Evolutionary conservation across 2,113 vertebrate species (phyloP), one percentile per base, ranked within the genome.

Genomic region (Scatophagus argus): DNA sequence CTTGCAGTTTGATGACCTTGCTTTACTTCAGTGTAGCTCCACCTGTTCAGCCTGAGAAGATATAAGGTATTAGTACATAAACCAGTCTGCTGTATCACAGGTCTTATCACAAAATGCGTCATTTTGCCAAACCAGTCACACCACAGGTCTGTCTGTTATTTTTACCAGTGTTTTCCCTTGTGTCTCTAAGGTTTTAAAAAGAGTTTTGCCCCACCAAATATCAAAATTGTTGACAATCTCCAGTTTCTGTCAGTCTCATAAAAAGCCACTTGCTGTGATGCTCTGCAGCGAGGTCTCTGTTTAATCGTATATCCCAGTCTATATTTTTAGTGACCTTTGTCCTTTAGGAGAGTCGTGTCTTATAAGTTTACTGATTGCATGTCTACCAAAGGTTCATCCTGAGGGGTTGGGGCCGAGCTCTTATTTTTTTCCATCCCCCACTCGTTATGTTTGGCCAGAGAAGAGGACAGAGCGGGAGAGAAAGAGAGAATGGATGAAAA

Each of bases 391-490:
- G 64, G 32, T 66, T 74, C 52, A 64, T 67, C 14, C 31, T 21
- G 70, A 74, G n/a, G 32, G 67, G 54, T 70, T 68, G 56, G 58
- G 46, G 65, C 70, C 49, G 44, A 77, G 34, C 55, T 74, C 21
- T n/a, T 34, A 66, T 77, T 77, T 71, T 77, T 71, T 77, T 78
- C 72, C 83, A 78, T 21, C 74, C 70, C 61, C 58, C 49, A n/a
- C 49, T 43, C 75, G 80, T 91, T 87, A 59, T 86, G 67, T 79
- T 94, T 94, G 92, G 91, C 89, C 41, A 76, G 58, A 46, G 86
- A 63, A n/a, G 27, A 91, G 76, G 87, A 87, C 85, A 86, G 56
- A 32, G 36, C 21, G 8, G 63, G 67, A 84, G 62, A 83, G 62
- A 76, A 34, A 27, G 60, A 82, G 56, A 81, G 83, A 73, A 85